Conservation (phyloP, 2,113 vertebrate species). For the Phyllostomus hastatus region DNA sequence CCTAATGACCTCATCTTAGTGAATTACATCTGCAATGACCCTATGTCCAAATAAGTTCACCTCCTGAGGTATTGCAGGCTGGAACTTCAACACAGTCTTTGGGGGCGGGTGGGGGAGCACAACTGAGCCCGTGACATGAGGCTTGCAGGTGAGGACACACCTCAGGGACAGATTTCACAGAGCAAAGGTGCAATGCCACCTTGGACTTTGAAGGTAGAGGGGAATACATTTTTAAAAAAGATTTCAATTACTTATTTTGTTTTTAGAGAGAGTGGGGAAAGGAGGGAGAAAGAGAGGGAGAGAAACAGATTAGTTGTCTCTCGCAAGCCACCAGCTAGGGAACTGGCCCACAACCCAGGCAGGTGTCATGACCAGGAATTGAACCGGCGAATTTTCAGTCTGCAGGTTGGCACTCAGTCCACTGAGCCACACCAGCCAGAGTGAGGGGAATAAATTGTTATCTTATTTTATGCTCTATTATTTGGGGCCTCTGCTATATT, state of each 20-base stretch:
- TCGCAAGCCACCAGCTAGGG: no score
- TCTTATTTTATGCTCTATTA: not conserved
- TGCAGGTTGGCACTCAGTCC: no score
- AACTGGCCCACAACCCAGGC: no score
- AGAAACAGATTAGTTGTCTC: no score
- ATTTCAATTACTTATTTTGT: not conserved
- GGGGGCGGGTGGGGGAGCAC: not conserved
- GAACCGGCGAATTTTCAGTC: no score
- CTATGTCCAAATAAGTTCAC: not conserved
- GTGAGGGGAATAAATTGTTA: not conserved
- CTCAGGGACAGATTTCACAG: not conserved
- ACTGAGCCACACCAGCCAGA: no score
- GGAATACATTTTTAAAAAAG: not conserved
- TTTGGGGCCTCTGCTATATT: not conserved
- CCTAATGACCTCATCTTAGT: not conserved
- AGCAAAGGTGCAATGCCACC: not conserved
- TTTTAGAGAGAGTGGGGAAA: no score
- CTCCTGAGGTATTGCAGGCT: not conserved
- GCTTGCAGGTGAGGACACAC: not conserved
- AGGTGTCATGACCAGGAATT: no score
- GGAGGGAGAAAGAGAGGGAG: no score
- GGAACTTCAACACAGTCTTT: not conserved
- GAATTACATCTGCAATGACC: not conserved
- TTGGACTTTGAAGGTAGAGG: not conserved
- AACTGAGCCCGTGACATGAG: not conserved